A percentile compares a stretch with the other conserved stretches of the same genome.
phyloP scores from a whole-genome alignment of 2,113 vertebrate species.

The Phalacrocorax carbo region DNA sequence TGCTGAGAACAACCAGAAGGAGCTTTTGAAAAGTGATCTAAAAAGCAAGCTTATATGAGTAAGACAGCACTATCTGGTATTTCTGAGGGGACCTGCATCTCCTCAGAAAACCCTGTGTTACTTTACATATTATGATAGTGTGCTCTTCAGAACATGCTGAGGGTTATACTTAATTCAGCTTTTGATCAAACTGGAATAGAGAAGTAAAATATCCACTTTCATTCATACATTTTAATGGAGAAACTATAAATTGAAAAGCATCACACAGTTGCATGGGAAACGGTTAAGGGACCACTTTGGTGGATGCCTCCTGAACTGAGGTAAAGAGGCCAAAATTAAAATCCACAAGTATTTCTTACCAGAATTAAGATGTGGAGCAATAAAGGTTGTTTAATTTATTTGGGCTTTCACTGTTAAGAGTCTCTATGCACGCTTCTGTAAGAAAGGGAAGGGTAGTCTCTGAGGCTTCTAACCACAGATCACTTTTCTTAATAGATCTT shows the following conservation, averaged over 20 bases:
- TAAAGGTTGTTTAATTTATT: background rate
- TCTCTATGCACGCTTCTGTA: background rate
- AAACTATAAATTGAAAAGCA: background rate
- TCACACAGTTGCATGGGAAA: background rate
- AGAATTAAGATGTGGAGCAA: background rate
- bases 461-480: background rate
- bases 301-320: background rate
- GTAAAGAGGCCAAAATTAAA: background rate
- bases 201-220: background rate
- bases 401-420: background rate
- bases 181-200: background rate
- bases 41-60: background rate
- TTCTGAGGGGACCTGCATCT: background rate
- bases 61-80: background rate
- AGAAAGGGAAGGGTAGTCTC: background rate
- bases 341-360: background rate
- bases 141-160: background rate
- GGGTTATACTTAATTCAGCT: background rate
- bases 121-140: background rate
- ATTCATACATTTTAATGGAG: background rate
- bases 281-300: background rate
- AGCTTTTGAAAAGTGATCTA: background rate
- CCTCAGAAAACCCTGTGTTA: background rate
- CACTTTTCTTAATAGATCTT: conserved; percentile 80
- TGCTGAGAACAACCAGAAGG: background rate